Conservation (phyloP, 2,888 invertebrate genomes). For the Heliconius hortense region DNA sequence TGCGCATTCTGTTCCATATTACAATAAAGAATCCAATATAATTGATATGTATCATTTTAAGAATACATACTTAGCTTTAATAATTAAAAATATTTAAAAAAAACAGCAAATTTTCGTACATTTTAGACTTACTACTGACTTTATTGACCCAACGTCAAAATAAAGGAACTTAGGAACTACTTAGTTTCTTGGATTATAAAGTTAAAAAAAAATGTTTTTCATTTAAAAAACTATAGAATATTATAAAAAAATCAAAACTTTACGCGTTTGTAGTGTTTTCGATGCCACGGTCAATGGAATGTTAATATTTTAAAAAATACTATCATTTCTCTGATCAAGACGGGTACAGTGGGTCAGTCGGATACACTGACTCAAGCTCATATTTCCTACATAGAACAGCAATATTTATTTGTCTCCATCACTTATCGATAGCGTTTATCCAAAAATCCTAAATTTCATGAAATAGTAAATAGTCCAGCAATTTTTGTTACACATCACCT, state of each 20-base stretch:
- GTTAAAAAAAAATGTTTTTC: not conserved
- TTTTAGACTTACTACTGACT: not conserved
- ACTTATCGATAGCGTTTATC: too few relatives aligned
- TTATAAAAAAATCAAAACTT: too few relatives aligned
- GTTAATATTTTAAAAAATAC: not conserved
- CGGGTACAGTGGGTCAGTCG: too few relatives aligned
- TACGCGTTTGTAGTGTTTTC: not conserved
- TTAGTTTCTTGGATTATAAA: not conserved
- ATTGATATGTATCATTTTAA: constrained; percentile 10
- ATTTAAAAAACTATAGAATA: not conserved
- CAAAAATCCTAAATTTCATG: too few relatives aligned
- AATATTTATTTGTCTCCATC: too few relatives aligned
- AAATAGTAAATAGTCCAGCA: too few relatives aligned
- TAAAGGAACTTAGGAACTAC: constrained; percentile 16
- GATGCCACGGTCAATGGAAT: not conserved
- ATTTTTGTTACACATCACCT: too few relatives aligned
- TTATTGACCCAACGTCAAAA: not conserved
- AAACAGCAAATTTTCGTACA: not conserved
- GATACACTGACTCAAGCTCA: too few relatives aligned
- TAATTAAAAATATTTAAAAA: not conserved
- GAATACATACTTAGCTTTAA: not conserved
- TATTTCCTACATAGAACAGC: too few relatives aligned
- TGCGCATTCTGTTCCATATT: not conserved
- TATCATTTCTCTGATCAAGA: not conserved
- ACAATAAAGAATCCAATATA: not conserved